Evolutionary conservation across 2,113 vertebrate species (phyloP).

Genomic region (Haplochromis vanheusdeni): DNA sequence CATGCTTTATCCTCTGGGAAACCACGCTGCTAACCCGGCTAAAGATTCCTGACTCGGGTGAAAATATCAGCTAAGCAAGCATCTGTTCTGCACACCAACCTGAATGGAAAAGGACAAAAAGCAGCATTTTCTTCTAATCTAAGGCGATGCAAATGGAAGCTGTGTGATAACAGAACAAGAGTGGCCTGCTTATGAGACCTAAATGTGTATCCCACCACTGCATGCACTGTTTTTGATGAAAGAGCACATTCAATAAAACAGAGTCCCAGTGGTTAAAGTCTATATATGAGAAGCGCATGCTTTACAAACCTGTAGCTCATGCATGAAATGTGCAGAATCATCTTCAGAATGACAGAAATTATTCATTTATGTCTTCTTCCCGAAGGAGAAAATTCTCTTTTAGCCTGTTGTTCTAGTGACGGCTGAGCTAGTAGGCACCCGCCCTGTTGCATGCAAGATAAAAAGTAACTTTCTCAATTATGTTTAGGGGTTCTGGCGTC

Average conservation of each 20-base stretch:
- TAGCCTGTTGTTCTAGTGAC: neutral
- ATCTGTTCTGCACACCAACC: neutral
- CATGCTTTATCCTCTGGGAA: neutral
- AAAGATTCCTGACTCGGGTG: neutral
- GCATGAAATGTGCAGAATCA: neutral
- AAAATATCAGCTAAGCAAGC: neutral
- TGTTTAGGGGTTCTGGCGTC: neutral
- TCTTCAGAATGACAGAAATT: neutral
- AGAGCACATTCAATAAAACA: neutral
- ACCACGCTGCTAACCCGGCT: neutral
- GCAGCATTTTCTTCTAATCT: neutral
- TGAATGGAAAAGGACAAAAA: neutral
- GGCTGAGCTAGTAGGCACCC: neutral
- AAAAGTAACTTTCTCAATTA: neutral
- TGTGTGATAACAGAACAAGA: neutral
- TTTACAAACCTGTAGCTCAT: neutral
- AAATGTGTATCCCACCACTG: neutral
- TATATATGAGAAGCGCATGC: neutral
- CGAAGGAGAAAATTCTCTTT: neutral
- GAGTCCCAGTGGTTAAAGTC: neutral
- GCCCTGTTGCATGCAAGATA: neutral
- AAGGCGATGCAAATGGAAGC: neutral
- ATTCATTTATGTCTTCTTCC: neutral
- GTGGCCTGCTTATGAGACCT: neutral
- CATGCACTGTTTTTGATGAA: neutral